Base-by-base conservation (phyloP, 1,140 invertebrate species). In the Euwallacea similis region DNA sequence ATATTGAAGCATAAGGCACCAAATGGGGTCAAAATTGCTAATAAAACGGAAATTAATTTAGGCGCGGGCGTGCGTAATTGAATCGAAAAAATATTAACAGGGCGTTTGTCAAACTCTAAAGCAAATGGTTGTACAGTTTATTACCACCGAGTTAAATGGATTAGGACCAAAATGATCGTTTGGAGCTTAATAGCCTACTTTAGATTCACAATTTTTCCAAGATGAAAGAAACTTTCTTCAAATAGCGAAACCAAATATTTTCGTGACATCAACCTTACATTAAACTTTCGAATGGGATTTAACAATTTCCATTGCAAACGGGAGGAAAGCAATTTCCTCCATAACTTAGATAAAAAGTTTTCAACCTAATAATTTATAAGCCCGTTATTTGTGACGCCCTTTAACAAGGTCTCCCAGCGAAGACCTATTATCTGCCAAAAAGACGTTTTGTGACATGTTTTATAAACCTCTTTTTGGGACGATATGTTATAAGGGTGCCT, bases 11-110 rank as follows among this genome's bases (percentile, higher is more conserved):
- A 58, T 58, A 58, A 58, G 55, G 55, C 55, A 10, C 55, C n/a
- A 15, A 58, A 58, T 21, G 55, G 55, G 55, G 55, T 58, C 21
- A 58, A 58, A 58, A 58, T 58, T 58, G 55, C 55, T 16, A 58
- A 58, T 58, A 58, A 58, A 58, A n/a, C 21, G 13, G 55, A 58
- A 58, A 58, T 58, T 58, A 58, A 58, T 58, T 58, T 15, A 58
- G 21, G 55, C 50, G 21, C 55, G 55, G 13, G 55, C 55, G 55
- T 58, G 55, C 55, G 55, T 58, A 58, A 58, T 58, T 58, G 55
- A 58, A 58, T 7, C 13, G 55, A 58, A 58, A 58, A 58, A 58
- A 58, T 58, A 58, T 58, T 58, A 58, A 58, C 55, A 13, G 55
- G 10, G 21, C 55, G 21, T 58, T 58, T 58, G 21, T 58, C 55